Evolutionary conservation across 23 tunicate genomes (phyloP).

Genomic region (Phallusia fumigata): DNA sequence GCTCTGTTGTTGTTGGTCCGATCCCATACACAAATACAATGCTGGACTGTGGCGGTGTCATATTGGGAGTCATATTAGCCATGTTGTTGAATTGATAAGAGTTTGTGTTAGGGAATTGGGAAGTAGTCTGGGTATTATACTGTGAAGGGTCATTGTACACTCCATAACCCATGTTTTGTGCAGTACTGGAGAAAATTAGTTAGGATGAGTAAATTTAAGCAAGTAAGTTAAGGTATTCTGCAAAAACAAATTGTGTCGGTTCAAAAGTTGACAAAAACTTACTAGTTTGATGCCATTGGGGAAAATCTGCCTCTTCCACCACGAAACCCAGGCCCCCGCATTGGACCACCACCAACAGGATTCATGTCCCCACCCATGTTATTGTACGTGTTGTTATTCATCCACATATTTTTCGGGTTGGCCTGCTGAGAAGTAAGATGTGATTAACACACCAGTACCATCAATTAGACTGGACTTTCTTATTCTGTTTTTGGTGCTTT

Average conservation of each 20-base stretch:
- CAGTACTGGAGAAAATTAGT: neutral
- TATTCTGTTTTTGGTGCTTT: too few relatives aligned
- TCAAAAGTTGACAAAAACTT: too few relatives aligned
- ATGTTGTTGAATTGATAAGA: neutral
- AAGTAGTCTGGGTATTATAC: neutral
- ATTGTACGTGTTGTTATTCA: neutral
- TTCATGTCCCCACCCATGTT: neutral
- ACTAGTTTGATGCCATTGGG: constrained; percentile 47
- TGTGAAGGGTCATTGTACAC: constrained; percentile 2
- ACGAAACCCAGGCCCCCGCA: constrained; percentile 42
- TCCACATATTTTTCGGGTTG: neutral
- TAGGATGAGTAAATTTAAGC: too few relatives aligned
- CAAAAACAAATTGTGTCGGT: too few relatives aligned
- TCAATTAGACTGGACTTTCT: too few relatives aligned
- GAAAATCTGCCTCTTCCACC: constrained; percentile 46
- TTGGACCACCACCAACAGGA: constrained; percentile 47
- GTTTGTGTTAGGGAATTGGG: neutral
- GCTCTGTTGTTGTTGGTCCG: constrained; percentile 65
- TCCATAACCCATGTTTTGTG: neutral
- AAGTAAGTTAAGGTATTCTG: too few relatives aligned
- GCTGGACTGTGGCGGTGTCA: constrained; percentile 14
- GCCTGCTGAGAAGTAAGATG: too few relatives aligned
- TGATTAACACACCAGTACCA: too few relatives aligned
- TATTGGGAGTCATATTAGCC: neutral
- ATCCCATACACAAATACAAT: constrained; percentile 89